Percentiles rank a stretch among this genome's conserved stretches.
These are phyloP conservation scores for Spisula subtruncata DNA, from an alignment of 2,888 invertebrate species.

Conservation along the genomic window DNA sequence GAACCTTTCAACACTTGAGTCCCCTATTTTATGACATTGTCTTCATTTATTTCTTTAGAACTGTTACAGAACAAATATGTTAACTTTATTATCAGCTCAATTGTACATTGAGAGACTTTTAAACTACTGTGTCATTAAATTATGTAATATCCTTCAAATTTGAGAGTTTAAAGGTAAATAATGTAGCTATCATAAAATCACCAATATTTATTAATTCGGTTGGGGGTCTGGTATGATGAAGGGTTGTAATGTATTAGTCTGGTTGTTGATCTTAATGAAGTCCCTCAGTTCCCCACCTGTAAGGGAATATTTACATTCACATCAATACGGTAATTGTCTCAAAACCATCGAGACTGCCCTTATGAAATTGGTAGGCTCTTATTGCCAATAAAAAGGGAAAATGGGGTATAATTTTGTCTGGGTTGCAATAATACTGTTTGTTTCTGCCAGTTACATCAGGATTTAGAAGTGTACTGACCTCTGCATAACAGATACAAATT, in stretches of 20 bases:
- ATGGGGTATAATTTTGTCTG: conserved; percentile 16
- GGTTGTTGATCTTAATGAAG: neutral
- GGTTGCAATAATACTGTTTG: conserved; percentile 13
- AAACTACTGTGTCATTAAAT: conserved; percentile 37
- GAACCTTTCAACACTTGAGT: conserved; percentile 7
- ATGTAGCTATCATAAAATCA: conserved; percentile 34
- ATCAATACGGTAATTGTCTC: conserved; percentile 45
- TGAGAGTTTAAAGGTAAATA: conserved; percentile 28
- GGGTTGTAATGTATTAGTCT: conserved; percentile 17
- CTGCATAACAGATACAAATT: neutral
- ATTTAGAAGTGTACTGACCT: neutral
- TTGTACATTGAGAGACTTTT: neutral
- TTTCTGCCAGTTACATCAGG: neutral
- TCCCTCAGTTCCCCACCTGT: conserved; percentile 21
- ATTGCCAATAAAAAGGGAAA: neutral
- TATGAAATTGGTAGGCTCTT: conserved; percentile 11
- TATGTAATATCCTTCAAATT: conserved; percentile 42
- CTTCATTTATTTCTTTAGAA: neutral
- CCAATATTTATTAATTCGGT: conserved; percentile 34
- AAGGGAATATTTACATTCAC: conserved; percentile 30
- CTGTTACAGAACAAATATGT: neutral
- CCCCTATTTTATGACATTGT: neutral
- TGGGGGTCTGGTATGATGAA: neutral
- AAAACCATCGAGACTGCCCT: conserved; percentile 24
- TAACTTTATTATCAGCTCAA: conserved; percentile 12